Conservation (phyloP, 1,140 invertebrate species). For the Sycophila sp. region DNA sequence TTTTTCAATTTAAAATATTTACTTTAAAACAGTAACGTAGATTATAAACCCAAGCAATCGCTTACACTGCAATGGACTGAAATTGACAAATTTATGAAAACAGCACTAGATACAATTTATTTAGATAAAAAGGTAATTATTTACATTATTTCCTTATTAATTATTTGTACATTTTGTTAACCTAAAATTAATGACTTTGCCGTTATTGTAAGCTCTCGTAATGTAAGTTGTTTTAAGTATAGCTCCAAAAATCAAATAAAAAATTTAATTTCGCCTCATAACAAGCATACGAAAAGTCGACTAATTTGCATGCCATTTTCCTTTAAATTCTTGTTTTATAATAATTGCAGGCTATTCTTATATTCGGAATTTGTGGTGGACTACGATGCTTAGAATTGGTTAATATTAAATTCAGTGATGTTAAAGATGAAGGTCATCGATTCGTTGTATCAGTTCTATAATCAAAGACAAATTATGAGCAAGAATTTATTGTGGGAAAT, state of each 20-base stretch:
- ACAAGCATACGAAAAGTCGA: no score
- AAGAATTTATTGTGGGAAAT: conserved; percentile 5
- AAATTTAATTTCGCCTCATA: no score
- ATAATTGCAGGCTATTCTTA: no score
- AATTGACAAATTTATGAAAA: conserved; percentile 23
- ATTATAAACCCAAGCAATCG: conserved; percentile 30
- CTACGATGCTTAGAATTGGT: no score
- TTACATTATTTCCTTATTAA: background rate
- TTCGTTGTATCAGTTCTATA: background rate
- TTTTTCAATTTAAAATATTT: conserved; percentile 26
- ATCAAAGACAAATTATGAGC: conserved; percentile 4
- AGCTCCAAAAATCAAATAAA: no score
- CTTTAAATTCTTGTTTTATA: background rate
- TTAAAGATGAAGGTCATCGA: background rate
- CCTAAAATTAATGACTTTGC: background rate
- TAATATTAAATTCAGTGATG: background rate
- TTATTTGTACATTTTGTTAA: background rate
- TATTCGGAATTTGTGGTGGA: no score
- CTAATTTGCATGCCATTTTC: background rate
- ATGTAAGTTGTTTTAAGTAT: no score
- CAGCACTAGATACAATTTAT: conserved; percentile 1
- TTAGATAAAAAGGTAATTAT: conserved; percentile 10
- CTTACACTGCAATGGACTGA: conserved; percentile 9
- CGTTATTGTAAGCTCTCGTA: no score
- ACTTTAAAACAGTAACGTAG: conserved; percentile 27